Evolutionary conservation across 2,797 vertebrate genomes (phyloP).

Genomic region (Miichthys miiuy): DNA sequence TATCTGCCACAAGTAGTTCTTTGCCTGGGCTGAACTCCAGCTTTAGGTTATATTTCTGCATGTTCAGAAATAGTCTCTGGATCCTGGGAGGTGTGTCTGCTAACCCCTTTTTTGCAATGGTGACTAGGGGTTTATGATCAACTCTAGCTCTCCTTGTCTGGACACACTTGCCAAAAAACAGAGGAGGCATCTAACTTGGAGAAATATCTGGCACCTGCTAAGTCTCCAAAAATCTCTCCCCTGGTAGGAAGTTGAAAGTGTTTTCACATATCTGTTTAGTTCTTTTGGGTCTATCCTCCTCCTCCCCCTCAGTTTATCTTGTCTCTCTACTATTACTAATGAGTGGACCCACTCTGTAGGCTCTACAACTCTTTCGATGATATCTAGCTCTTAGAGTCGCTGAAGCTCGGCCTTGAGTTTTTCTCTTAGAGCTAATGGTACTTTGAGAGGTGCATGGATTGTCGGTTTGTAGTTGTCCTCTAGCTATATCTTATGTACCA

Average conservation of each 20-base stretch:
- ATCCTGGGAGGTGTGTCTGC: background rate
- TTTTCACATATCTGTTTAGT: background rate
- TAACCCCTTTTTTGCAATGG: background rate
- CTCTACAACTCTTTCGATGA: background rate
- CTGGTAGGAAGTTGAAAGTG: background rate
- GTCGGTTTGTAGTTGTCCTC: too few relatives aligned
- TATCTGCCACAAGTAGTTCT: slow-evolving; percentile 1
- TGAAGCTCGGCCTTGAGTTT: background rate
- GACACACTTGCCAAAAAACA: slow-evolving; percentile 2
- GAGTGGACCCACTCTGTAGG: background rate
- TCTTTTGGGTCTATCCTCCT: background rate
- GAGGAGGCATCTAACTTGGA: slow-evolving; percentile 4
- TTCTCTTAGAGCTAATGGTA: background rate
- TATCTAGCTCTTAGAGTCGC: background rate
- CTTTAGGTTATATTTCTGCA: background rate
- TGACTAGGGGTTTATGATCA: slow-evolving; percentile 4
- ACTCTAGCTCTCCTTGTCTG: background rate
- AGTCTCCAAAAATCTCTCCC: background rate
- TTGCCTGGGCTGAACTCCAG: slow-evolving; percentile 3
- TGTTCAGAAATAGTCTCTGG: too few relatives aligned
- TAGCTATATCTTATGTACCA: background rate
- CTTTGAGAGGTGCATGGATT: background rate
- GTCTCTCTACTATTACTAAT: too few relatives aligned
- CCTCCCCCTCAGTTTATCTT: too few relatives aligned
- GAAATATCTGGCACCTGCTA: slow-evolving; percentile 6